Percentiles rank a stretch among this genome's conserved stretches.
Evolutionary conservation across 2,888 invertebrate species (phyloP).

Genomic region (Drepana falcataria): DNA sequence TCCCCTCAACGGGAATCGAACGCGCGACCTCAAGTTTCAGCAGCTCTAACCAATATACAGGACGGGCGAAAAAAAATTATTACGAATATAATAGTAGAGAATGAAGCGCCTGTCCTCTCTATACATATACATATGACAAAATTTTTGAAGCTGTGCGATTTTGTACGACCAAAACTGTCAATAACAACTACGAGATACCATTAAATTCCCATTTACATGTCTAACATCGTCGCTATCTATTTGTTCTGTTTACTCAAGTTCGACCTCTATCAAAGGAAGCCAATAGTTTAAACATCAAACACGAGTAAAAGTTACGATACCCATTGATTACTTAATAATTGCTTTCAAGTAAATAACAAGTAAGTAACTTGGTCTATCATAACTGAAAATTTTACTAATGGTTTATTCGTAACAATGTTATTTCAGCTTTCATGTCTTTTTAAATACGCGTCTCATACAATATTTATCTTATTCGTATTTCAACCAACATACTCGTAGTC

Average conservation of each 20-base stretch:
- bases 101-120: no score
- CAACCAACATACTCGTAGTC: no score
- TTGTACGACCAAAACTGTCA: neutral
- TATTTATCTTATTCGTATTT: no score
- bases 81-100: no score
- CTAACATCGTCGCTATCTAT: neutral
- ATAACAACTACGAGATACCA: neutral
- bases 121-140: no score
- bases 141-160: no score
- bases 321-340: conserved; percentile 1
- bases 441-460: no score
- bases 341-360: conserved; percentile 1
- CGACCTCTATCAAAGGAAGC: neutral
- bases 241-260: neutral
- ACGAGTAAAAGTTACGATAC: neutral
- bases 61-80: no score
- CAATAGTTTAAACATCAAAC: conserved; percentile 2
- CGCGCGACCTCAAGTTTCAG: no score
- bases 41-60: no score
- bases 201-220: neutral
- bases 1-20: no score
- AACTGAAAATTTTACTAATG: neutral
- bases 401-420: neutral
- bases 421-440: neutral
- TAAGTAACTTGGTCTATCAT: neutral